Evolutionary conservation across 2,888 invertebrate species (phyloP).

Genomic region (Eledona agricola): DNA sequence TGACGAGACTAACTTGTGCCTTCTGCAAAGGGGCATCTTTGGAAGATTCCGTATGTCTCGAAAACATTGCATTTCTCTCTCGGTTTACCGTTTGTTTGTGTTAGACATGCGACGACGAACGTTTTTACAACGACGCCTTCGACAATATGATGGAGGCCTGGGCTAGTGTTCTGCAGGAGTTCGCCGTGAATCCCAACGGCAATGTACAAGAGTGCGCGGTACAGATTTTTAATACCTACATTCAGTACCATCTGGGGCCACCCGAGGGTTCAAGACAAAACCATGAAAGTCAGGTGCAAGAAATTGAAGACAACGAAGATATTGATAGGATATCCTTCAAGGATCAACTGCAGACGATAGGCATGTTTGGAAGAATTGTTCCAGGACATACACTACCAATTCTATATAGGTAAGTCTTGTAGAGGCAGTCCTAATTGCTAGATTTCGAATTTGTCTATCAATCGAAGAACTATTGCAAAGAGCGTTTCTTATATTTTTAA

Average conservation of each 20-base stretch:
- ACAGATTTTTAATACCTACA: slow-evolving; percentile 80
- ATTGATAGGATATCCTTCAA: slow-evolving; percentile 72
- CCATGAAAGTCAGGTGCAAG: slow-evolving; percentile 62
- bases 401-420: slow-evolving; percentile 64
- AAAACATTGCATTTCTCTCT: neutral
- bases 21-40: slow-evolving; percentile 72
- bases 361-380: slow-evolving; percentile 70
- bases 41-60: slow-evolving; percentile 69
- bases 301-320: slow-evolving; percentile 73
- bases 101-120: slow-evolving; percentile 63
- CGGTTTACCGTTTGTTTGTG: slow-evolving; percentile 33
- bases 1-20: slow-evolving; percentile 70
- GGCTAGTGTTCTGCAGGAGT: slow-evolving; percentile 66
- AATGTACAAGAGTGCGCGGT: slow-evolving; percentile 56
- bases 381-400: slow-evolving; percentile 73
- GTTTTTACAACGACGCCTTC: slow-evolving; percentile 73
- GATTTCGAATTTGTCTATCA: neutral
- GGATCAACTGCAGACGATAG: slow-evolving; percentile 81
- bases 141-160: slow-evolving; percentile 75
- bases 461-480: no score
- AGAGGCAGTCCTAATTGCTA: neutral
- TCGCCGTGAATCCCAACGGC: slow-evolving; percentile 55
- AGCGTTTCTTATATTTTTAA: no score
- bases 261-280: slow-evolving; percentile 76
- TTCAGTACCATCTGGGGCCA: slow-evolving; percentile 81